Evolutionary conservation across 2,797 vertebrate genomes (phyloP), one percentile per base, ranked within the genome.

Genomic region (Kryptopterus vitreolus): DNA sequence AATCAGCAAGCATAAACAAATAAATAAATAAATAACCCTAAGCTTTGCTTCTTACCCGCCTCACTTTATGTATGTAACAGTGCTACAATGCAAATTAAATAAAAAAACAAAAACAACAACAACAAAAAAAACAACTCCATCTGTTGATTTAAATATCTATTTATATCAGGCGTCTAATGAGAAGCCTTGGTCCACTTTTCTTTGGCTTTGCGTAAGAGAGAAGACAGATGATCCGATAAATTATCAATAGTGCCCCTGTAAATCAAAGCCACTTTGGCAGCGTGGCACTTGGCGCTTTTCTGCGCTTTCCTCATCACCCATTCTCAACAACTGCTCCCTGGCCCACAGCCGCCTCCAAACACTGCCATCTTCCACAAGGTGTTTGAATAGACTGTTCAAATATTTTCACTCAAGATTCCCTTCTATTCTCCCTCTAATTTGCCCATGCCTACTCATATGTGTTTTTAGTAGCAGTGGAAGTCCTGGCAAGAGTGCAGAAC

Each of bases 221-320:
- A 89, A 93, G 93, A 91, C 94, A 95, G 94, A 95, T 94, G 94
- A 95, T 93, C 90, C 91, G 90, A 94, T 94, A 92, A 95, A 95
- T 94, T 94, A 95, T 94, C 94, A 91, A 95, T 95, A 93, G 90
- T 89, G 89, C 90, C 82, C 90, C 91, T 90, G 90, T 92, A 93
- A 93, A 94, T 94, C 93, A 94, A 94, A 94, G 94, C 91, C 91
- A 90, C 89, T 90, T 93, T 94, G 93, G 92, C 93, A 92, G 89
- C 82, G 31, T 82, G 87, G 91, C 86, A 91, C 90, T 92, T 92
- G 90, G 83, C 73, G 46, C 88, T 86, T 90, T 90, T 84, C 84
- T 81, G 87, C 86, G 89, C 90, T 92, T 77, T 88, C 91, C 91
- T 94, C 93, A 93, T 94, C 91, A 92, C 90, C 91, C 92, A 94